Evolutionary conservation across 2,797 vertebrate species (phyloP).

Genomic region (Brotula barbata): DNA sequence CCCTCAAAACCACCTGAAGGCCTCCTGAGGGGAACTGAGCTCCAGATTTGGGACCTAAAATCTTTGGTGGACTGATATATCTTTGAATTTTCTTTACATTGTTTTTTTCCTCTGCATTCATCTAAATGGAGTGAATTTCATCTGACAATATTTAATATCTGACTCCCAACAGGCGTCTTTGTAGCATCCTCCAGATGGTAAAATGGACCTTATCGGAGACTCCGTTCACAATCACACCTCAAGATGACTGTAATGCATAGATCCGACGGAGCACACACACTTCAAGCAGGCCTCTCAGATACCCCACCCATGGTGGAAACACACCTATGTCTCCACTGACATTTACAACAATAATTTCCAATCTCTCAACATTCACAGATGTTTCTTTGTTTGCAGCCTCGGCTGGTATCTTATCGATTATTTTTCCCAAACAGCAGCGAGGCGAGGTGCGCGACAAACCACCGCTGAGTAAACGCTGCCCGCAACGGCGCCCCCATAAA

Average conservation of each 20-base stretch:
- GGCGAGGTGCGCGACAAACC: neutral
- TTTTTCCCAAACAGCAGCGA: neutral
- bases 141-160: slow-evolving; percentile 52
- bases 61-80: neutral
- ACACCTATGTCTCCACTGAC: neutral
- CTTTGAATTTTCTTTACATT: slow-evolving; percentile 39
- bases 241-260: slow-evolving; percentile 10
- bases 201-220: neutral
- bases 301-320: slow-evolving; percentile 18
- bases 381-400: neutral
- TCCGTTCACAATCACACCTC: slow-evolving; percentile 7
- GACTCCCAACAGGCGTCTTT: slow-evolving; percentile 25
- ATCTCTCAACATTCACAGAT: slow-evolving; percentile 10
- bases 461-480: neutral
- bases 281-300: slow-evolving; percentile 22
- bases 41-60: no score
- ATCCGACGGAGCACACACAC: slow-evolving; percentile 9
- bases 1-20: no score
- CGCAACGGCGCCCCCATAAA: neutral
- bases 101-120: slow-evolving; percentile 58
- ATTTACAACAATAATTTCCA: slow-evolving; percentile 14
- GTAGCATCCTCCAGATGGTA: neutral
- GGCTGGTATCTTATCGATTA: slow-evolving; percentile 17
- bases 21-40: no score
- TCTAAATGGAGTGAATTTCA: slow-evolving; percentile 51